Conservation (phyloP, 30 jellyfish, hydroid and myxozoan genomes). For the Aurelia coerulea region DNA sequence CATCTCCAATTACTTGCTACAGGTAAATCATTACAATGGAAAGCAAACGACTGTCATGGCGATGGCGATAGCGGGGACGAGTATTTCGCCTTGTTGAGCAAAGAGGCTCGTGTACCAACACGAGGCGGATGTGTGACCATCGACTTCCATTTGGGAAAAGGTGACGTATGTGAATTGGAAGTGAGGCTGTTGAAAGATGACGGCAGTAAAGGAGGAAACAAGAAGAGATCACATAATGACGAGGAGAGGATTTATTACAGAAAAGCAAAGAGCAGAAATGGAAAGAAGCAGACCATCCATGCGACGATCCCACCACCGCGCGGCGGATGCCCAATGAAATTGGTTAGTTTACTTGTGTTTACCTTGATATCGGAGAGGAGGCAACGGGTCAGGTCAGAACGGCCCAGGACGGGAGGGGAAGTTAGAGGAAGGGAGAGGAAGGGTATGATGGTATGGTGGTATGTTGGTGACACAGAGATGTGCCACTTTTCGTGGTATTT, state of each 20-base stretch:
- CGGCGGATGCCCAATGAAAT: conserved; percentile 27
- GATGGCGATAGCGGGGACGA: neutral
- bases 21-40: conserved; percentile 66
- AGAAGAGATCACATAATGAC: neutral
- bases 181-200: conserved; percentile 15
- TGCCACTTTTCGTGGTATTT: too few species aligned
- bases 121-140: conserved; percentile 60
- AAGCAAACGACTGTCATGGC: conserved; percentile 4
- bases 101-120: conserved; percentile 16
- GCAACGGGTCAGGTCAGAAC: too few species aligned
- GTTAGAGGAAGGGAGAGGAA: too few species aligned
- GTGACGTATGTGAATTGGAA: conserved; percentile 16
- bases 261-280: conserved; percentile 13
- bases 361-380: too few species aligned
- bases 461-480: too few species aligned
- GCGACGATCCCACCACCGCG: conserved; percentile 61
- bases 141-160: conserved; percentile 20
- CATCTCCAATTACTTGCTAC: too few species aligned
- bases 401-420: too few species aligned
- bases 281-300: conserved; percentile 10
- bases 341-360: neutral
- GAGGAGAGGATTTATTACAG: conserved; percentile 25
- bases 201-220: neutral
- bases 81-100: conserved; percentile 10
- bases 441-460: too few species aligned